phyloP scores from a whole-genome alignment of 2,113 vertebrate species.

The Actinemys pallida region DNA sequence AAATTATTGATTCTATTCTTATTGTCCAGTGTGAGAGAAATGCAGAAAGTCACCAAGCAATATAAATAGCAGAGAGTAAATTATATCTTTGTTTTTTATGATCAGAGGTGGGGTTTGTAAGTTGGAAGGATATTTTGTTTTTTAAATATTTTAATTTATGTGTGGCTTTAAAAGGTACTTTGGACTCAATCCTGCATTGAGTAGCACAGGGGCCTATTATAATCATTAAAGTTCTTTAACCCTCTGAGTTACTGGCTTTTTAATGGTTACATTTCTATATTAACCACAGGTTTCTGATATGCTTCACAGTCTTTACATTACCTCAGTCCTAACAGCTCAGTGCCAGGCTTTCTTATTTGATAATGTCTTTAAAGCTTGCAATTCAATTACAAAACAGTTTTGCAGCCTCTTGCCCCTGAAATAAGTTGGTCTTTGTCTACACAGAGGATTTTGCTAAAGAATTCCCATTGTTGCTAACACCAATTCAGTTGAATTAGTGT shows the following conservation, averaged over 20 bases:
- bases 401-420: background rate
- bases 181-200: background rate
- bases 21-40: background rate
- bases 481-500: background rate
- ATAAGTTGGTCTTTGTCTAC: background rate
- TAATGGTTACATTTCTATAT: background rate
- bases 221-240: background rate
- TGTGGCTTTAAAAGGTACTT: background rate
- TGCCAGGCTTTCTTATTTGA: background rate
- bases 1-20: background rate
- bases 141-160: background rate
- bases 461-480: background rate
- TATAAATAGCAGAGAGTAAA: background rate
- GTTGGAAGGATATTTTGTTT: background rate
- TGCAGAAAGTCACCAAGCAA: background rate
- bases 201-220: background rate
- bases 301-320: background rate
- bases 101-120: background rate
- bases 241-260: background rate
- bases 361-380: background rate
- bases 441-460: background rate
- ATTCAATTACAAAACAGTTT: background rate
- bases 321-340: background rate
- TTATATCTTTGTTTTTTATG: background rate
- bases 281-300: background rate